These are phyloP conservation scores for Eurytoma californica DNA, from an alignment of 2,888 invertebrate genomes.

Conservation along the genomic window DNA sequence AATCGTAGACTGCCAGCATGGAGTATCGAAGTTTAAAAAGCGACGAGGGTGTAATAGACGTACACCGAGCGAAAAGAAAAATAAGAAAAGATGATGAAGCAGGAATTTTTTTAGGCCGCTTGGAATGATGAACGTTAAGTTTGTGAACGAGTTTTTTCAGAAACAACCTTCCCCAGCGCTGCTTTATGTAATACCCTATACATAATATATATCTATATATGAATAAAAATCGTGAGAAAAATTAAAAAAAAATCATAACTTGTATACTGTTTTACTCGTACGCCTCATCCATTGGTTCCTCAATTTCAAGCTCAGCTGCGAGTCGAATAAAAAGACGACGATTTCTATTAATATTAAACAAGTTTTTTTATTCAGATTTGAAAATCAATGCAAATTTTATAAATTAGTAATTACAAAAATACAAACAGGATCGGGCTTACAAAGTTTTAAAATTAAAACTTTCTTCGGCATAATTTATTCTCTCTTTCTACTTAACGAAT, in stretches of 20 bases:
- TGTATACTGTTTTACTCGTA: background rate
- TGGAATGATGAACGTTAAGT: constrained; percentile 62
- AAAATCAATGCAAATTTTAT: constrained; percentile 39
- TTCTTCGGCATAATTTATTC: constrained; percentile 27
- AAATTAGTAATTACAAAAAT: constrained; percentile 45
- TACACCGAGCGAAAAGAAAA: constrained; percentile 28
- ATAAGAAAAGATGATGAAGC: constrained; percentile 28
- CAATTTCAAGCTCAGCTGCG: background rate
- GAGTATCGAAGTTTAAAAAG: constrained; percentile 20
- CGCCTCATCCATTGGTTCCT: background rate
- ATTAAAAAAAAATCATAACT: constrained; percentile 34
- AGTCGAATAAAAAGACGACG: background rate
- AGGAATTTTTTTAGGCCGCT: constrained; percentile 63
- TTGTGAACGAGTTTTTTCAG: constrained; percentile 66
- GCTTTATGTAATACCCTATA: constrained; percentile 73
- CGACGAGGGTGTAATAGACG: background rate
- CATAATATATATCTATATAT: constrained; percentile 65
- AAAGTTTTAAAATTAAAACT: constrained; percentile 31
- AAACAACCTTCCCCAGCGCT: constrained; percentile 66
- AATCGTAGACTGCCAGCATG: constrained; percentile 60
- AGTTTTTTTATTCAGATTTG: constrained; percentile 48
- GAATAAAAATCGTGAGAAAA: constrained; percentile 64
- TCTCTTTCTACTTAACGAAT: constrained; percentile 30
- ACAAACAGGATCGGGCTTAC: constrained; percentile 46
- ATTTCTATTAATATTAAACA: constrained; percentile 42